Percentiles rank a stretch among this genome's conserved stretches.
Conservation (phyloP, 2,113 vertebrate genomes). For the Agelaius tricolor region DNA sequence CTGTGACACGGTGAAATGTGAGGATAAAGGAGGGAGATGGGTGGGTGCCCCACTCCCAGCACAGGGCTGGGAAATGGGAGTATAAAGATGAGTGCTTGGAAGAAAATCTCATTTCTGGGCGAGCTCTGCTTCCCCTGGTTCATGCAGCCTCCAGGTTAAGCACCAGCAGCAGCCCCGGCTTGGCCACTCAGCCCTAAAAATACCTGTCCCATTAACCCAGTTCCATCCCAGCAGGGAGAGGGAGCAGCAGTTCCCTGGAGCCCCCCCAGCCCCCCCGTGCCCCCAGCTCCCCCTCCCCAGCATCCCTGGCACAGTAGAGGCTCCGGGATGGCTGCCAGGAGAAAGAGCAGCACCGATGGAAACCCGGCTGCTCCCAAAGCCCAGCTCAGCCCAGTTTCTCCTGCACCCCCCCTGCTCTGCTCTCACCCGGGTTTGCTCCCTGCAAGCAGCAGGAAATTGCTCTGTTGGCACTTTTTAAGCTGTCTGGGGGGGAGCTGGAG, state of each 20-base stretch:
- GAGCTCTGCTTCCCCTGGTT: neutral
- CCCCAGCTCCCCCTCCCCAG: neutral
- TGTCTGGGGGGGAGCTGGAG: too few species aligned
- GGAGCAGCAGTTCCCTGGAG: neutral
- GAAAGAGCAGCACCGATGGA: neutral
- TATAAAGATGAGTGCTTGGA: neutral
- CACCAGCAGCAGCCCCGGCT: neutral
- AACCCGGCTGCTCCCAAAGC: constrained; percentile 1
- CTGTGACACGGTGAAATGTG: neutral
- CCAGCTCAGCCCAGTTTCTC: neutral
- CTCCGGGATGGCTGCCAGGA: constrained; percentile 37
- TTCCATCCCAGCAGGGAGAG: neutral
- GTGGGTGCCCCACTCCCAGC: neutral
- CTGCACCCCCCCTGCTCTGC: neutral
- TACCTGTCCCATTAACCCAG: constrained; percentile 61
- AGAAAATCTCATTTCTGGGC: neutral
- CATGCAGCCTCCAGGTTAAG: neutral
- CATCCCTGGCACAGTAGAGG: neutral
- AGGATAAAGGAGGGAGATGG: neutral
- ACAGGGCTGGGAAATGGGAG: neutral
- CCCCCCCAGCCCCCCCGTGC: neutral
- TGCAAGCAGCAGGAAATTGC: neutral
- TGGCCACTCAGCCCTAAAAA: constrained; percentile 12
- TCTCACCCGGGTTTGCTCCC: neutral
- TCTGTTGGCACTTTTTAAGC: neutral